Evolutionary conservation across 2,797 vertebrate genomes (phyloP), one percentile per base, ranked within the genome.

Genomic region (Novumbra hubbsi): DNA sequence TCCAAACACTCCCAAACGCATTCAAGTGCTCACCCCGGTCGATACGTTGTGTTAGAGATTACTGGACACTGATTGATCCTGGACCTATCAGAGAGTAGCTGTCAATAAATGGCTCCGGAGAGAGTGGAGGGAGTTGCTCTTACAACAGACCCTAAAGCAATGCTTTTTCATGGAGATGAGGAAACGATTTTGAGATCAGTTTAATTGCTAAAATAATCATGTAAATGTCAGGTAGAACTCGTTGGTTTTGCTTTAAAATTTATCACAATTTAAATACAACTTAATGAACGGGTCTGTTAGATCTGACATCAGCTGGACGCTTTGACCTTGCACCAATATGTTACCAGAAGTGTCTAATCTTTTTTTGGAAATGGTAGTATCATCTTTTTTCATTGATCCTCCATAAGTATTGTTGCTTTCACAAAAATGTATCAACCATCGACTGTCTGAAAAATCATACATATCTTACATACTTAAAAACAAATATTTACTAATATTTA

Each of bases 91-190:
- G 60, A 14, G 57, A 45, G 28, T 73, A 73, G 57, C 67, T 45
- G n/a, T 81, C 76, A 70, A 73, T 75, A 69, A n/a, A 70, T 49
- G 55, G 17, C 49, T 24, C 38, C 68, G 55, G 41, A 65, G 66
- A 50, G 55, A 50, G 30, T 45, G 41, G 41, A 73, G 73, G 79
- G 73, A 74, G 75, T 79, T 73, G 70, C 70, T 73, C 16, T 52
- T 21, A 45, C 41, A 11, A 70, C 11, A 71, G 73, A 75, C 71
- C 71, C 69, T 24, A 12, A 82, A 71, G 70, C 49, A 34, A 38
- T 68, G 45, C 76, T 80, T 71, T 57, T 77, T 73, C 76, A 74
- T 73, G 80, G 72, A 74, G 73, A 81, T 71, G 66, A 73, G 38
- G 57, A 60, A 70, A 68, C 68, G 68, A 78, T 79, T 72, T 63